phyloP scores from a whole-genome alignment of 2,113 vertebrate species.

The Orientallactaga bullata region DNA sequence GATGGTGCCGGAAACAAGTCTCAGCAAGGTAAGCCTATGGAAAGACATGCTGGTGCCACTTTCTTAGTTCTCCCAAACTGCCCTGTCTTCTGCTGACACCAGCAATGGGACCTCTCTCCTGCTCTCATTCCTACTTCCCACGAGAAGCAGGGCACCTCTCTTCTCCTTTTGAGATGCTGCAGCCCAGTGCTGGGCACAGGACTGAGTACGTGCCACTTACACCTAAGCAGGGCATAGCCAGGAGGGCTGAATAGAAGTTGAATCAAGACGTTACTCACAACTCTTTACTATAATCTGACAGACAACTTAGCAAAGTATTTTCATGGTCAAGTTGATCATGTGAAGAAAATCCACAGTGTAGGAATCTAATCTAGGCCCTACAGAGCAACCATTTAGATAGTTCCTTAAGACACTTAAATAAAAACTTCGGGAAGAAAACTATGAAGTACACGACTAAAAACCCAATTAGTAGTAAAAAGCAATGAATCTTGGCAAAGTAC shows the following conservation, averaged over 20 bases:
- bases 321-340: background rate
- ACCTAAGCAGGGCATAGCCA: background rate
- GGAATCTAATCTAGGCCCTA: conserved; percentile 30
- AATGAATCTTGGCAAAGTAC: conserved; percentile 31
- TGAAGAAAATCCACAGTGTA: conserved; percentile 57
- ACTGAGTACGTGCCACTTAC: background rate
- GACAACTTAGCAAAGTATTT: background rate
- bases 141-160: background rate
- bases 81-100: background rate
- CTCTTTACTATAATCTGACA: background rate
- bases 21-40: background rate
- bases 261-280: background rate
- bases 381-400: conserved; percentile 38
- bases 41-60: background rate
- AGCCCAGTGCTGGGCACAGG: background rate
- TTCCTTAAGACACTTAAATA: conserved; percentile 53
- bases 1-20: background rate
- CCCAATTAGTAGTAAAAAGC: conserved; percentile 65
- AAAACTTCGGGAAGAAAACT: conserved; percentile 57
- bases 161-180: background rate
- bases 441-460: conserved; percentile 53
- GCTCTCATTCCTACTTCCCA: background rate
- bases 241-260: background rate
- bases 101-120: background rate
- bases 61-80: background rate